These are phyloP conservation scores for Drosophila niveifrons DNA, from an alignment of 2,888 invertebrate genomes.

Conservation along the genomic window DNA sequence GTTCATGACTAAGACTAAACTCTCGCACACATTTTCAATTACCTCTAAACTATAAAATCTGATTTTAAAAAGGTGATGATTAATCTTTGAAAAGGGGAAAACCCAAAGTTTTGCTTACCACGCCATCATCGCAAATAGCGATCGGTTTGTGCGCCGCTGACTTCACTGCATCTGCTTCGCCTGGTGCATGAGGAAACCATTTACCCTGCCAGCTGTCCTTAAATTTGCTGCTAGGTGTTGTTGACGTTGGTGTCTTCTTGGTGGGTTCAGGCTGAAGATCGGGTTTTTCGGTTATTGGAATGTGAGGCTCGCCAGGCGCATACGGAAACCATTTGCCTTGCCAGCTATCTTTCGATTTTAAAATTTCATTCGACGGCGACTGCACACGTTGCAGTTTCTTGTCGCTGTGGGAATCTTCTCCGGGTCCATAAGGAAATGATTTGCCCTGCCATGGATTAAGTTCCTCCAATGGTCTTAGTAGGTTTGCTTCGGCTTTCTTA, in stretches of 20 bases:
- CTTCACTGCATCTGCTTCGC: constrained; percentile 25
- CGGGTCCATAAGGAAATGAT: constrained; percentile 65
- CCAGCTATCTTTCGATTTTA: constrained; percentile 37
- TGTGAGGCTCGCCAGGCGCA: constrained; percentile 61
- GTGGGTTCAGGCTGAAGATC: background rate
- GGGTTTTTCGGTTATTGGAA: constrained; percentile 8
- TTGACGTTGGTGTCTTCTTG: background rate
- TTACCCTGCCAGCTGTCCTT: constrained; percentile 51
- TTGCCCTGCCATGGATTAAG: constrained; percentile 50
- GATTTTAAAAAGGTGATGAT: constrained; percentile 22
- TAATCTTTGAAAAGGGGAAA: constrained; percentile 2
- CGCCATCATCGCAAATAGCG: constrained; percentile 89
- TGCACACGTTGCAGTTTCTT: constrained; percentile 50
- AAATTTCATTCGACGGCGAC: background rate
- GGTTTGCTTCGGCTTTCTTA: constrained; percentile 80
- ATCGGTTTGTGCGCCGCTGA: background rate
- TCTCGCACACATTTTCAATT: too few relatives aligned
- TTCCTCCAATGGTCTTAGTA: constrained; percentile 33
- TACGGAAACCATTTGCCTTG: constrained; percentile 76
- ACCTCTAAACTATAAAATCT: too few relatives aligned
- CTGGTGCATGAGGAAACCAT: constrained; percentile 75
- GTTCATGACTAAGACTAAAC: too few relatives aligned
- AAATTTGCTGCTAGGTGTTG: background rate
- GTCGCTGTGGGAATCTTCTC: constrained; percentile 10
- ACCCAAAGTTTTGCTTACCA: constrained; percentile 84